Evolutionary conservation across 2,113 vertebrate species (phyloP).

Genomic region (Lepus americanus): DNA sequence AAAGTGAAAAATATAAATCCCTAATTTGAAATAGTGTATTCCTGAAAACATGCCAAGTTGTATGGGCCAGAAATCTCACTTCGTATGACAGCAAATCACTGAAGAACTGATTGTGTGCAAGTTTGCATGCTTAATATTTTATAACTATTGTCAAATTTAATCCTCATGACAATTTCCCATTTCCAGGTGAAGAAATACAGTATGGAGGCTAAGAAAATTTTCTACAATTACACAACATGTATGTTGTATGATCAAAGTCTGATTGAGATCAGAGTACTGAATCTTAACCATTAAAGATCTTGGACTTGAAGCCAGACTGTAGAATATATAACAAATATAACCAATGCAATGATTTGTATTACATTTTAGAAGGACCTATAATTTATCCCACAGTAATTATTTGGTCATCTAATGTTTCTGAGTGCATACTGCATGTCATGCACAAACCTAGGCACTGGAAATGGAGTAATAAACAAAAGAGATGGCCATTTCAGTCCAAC

Average conservation of each 20-base stretch:
- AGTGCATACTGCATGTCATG: neutral
- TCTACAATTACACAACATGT: neutral
- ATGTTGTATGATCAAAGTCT: neutral
- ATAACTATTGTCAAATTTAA: neutral
- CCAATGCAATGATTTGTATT: neutral
- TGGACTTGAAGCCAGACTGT: neutral
- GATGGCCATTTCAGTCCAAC: neutral
- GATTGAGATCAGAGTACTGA: neutral
- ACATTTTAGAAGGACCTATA: neutral
- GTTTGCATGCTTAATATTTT: neutral
- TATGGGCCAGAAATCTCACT: neutral
- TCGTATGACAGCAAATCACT: neutral
- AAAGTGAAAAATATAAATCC: slow-evolving; percentile 2
- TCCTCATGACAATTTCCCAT: neutral
- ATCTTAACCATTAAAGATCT: neutral
- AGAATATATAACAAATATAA: neutral
- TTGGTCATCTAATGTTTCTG: neutral
- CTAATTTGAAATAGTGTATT: neutral
- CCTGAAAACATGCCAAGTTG: neutral
- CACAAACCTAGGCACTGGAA: neutral
- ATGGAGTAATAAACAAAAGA: neutral
- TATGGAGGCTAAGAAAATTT: neutral
- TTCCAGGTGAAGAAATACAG: neutral
- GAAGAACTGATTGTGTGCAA: neutral
- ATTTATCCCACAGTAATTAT: neutral